Evolutionary conservation across 2,888 invertebrate genomes (phyloP).

Genomic region (Pomacea canaliculata): DNA sequence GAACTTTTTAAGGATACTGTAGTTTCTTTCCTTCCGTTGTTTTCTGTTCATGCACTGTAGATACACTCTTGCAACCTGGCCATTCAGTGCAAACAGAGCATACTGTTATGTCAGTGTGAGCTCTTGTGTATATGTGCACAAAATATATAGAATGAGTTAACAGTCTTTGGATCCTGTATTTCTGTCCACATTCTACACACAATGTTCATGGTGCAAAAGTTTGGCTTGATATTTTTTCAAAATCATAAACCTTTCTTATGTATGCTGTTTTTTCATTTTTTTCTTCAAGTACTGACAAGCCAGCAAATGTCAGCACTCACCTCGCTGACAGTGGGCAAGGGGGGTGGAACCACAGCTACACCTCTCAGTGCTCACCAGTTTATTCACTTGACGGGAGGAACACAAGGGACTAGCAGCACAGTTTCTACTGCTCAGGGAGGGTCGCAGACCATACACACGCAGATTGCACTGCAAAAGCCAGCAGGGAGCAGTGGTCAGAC

Average conservation of each 20-base stretch:
- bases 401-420: slow-evolving; percentile 25
- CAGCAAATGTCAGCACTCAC: slow-evolving; percentile 46
- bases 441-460: slow-evolving; percentile 40
- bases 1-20: too few species aligned
- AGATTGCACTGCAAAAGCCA: slow-evolving; percentile 48
- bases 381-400: slow-evolving; percentile 48
- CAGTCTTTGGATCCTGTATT: too few species aligned
- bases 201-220: too few species aligned
- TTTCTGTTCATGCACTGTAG: too few species aligned
- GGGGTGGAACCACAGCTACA: slow-evolving; percentile 36
- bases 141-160: too few species aligned
- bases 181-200: too few species aligned
- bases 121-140: too few species aligned
- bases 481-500: slow-evolving; percentile 34
- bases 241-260: neutral
- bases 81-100: too few species aligned
- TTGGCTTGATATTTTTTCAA: neutral
- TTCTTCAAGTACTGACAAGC: slow-evolving; percentile 41
- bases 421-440: slow-evolving; percentile 33
- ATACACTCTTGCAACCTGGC: too few species aligned
- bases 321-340: slow-evolving; percentile 44
- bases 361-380: slow-evolving; percentile 51
- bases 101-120: too few species aligned
- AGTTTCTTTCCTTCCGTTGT: too few species aligned
- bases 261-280: slow-evolving; percentile 7